Percentiles rank a stretch among this genome's conserved stretches.
Conservation (phyloP, 2,888 invertebrate genomes). For the Himalopsyche tibetana region DNA sequence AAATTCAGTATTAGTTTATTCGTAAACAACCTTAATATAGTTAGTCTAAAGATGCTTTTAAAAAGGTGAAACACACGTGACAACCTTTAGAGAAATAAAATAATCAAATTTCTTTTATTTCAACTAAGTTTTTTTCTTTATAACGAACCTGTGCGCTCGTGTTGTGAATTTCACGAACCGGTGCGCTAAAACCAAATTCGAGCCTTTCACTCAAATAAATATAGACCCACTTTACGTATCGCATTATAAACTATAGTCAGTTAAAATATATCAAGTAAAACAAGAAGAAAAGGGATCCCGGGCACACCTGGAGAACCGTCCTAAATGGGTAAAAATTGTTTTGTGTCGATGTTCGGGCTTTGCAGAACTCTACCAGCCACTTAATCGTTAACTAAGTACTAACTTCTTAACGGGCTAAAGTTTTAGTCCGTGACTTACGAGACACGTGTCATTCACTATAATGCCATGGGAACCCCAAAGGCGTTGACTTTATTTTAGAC, state of each 20-base stretch:
- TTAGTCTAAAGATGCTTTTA: no score
- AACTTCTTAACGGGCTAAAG: not conserved
- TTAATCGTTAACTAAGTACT: conserved; percentile 6
- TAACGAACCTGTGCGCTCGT: no score
- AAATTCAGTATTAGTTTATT: no score
- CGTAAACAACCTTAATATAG: no score
- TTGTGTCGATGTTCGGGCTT: not conserved
- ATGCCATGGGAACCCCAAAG: no score
- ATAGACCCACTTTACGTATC: not conserved
- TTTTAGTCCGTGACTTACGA: not conserved
- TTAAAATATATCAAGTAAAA: not conserved
- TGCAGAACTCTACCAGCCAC: not conserved
- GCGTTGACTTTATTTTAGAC: no score
- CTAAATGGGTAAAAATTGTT: conserved; percentile 17
- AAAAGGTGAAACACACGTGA: no score
- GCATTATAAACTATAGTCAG: not conserved
- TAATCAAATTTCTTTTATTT: no score
- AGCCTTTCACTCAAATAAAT: not conserved
- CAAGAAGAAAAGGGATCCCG: not conserved
- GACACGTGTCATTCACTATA: not conserved
- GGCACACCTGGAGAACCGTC: not conserved
- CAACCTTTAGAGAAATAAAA: no score
- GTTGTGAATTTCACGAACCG: no score
- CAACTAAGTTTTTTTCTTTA: no score
- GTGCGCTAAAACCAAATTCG: no score